phyloP scores from a whole-genome alignment of 2,113 vertebrate species.

The Baryphthengus martii region DNA sequence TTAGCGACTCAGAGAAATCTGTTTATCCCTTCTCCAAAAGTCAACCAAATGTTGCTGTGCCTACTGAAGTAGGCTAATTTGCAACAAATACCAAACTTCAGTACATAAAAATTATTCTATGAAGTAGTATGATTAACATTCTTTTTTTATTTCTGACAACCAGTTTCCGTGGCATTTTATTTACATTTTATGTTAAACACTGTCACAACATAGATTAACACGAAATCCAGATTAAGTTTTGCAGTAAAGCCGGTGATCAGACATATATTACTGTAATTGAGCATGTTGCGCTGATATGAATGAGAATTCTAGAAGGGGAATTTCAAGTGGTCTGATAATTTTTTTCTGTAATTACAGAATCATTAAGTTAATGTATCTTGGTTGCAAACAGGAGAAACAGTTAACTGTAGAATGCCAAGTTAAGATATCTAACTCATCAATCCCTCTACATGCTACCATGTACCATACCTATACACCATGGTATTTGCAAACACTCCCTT shows the following conservation, averaged over 20 bases:
- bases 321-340: constrained; percentile 3
- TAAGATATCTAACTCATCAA: background rate
- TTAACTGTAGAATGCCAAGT: background rate
- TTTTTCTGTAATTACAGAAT: background rate
- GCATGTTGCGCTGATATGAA: background rate
- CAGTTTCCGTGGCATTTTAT: background rate
- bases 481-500: background rate
- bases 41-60: background rate
- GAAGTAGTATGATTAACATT: accelerated
- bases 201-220: background rate
- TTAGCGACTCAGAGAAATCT: background rate
- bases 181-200: background rate
- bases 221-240: background rate
- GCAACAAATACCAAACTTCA: background rate
- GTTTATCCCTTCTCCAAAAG: background rate
- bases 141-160: background rate
- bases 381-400: background rate
- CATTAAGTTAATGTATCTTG: background rate
- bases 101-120: background rate
- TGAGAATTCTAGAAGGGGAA: background rate
- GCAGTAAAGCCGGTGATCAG: background rate
- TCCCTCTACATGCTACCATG: background rate
- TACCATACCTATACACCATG: no score
- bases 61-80: background rate
- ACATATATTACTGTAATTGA: background rate